A percentile compares a stretch with the other conserved stretches of the same genome.
Conservation (phyloP, 2,113 vertebrate species). For the Climacteris rufus region DNA sequence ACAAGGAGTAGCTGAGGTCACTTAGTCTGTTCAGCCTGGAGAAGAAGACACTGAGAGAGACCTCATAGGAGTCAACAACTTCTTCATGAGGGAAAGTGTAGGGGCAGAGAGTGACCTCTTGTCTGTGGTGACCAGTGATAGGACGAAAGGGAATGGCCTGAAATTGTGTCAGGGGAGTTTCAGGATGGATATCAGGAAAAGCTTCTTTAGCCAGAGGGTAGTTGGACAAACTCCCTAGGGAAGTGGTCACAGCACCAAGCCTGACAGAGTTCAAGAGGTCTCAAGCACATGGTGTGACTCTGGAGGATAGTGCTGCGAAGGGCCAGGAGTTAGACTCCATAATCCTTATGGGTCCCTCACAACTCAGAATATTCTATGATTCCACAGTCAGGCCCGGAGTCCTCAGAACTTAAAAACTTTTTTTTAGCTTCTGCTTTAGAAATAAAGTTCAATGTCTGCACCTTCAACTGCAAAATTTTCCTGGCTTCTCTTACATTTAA, state of each 20-base stretch:
- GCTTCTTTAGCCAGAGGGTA: neutral
- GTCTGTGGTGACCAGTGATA: neutral
- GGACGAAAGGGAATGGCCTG: neutral
- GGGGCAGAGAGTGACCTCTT: neutral
- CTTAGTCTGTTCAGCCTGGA: neutral
- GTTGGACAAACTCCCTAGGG: neutral
- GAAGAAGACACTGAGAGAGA: neutral
- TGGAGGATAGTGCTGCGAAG: neutral
- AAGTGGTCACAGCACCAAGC: neutral
- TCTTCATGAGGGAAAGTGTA: accelerated
- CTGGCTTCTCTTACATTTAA: neutral
- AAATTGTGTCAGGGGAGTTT: neutral
- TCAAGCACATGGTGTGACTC: neutral
- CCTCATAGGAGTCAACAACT: neutral
- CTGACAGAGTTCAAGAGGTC: neutral
- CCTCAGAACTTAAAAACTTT: neutral
- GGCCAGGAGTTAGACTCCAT: neutral
- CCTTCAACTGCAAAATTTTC: neutral
- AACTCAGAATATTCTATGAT: neutral
- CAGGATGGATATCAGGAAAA: neutral
- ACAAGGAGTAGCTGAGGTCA: neutral
- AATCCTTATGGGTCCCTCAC: neutral
- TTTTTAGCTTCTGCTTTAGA: neutral
- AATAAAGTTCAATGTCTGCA: neutral
- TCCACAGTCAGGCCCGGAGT: neutral